Conservation (phyloP, 2,797 vertebrate species). For the Tenualosa thibaudeaui region DNA sequence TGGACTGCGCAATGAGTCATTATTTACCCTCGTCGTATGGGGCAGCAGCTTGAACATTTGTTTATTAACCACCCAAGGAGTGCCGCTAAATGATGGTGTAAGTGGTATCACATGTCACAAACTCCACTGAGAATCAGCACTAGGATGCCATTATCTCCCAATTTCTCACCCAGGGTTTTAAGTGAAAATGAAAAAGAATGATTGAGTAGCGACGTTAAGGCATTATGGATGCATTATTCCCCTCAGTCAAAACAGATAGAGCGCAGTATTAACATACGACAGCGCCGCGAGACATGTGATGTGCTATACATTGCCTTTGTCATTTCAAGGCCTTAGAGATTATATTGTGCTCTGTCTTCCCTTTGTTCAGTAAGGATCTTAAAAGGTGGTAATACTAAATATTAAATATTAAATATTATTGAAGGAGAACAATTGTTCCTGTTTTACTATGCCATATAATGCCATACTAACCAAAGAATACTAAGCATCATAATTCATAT, state of each 20-base stretch:
- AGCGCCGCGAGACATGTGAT: not conserved
- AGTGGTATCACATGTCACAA: not conserved
- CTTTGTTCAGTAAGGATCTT: too few species aligned
- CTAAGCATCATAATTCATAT: too few species aligned
- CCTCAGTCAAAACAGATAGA: not conserved
- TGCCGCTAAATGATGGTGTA: not conserved
- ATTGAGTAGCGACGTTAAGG: not conserved
- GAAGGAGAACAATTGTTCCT: too few species aligned
- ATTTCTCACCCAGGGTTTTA: not conserved
- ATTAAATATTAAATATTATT: too few species aligned
- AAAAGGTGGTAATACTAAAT: too few species aligned
- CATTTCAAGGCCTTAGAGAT: not conserved
- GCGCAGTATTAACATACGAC: not conserved
- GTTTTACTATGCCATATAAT: too few species aligned
- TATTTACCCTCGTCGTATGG: not conserved
- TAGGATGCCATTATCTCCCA: not conserved
- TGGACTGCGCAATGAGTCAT: not conserved
- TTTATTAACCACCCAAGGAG: not conserved
- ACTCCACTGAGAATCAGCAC: not conserved
- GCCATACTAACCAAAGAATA: too few species aligned
- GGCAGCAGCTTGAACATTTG: not conserved
- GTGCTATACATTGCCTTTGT: conserved; percentile 6
- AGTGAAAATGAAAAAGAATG: not conserved
- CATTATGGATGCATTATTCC: not conserved
- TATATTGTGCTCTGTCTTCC: not conserved